phyloP scores from a whole-genome alignment of 2,113 vertebrate genomes.

The Ictalurus furcatus region DNA sequence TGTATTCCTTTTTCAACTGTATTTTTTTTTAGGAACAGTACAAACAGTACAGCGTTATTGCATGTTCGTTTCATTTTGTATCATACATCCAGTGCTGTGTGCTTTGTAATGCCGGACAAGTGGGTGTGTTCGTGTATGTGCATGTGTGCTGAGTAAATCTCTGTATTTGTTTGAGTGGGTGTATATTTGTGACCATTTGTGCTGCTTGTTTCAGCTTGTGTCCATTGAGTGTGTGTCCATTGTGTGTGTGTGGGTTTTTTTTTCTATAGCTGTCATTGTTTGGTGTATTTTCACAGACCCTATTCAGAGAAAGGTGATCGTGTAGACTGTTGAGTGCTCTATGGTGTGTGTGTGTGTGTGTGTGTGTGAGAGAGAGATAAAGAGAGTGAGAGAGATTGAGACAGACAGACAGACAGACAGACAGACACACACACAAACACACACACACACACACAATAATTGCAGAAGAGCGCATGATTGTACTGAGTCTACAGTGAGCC shows the following conservation, averaged over 20 bases:
- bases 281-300: constrained; percentile 25
- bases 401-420: background rate
- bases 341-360: background rate
- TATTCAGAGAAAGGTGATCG: constrained; percentile 32
- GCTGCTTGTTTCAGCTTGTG: background rate
- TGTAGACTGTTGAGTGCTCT: constrained; percentile 6
- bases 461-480: background rate
- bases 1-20: background rate
- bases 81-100: background rate
- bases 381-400: background rate
- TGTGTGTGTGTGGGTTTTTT: background rate
- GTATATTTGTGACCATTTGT: background rate
- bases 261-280: constrained; percentile 4
- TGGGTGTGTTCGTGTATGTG: constrained; percentile 12
- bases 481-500: constrained; percentile 8
- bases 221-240: background rate
- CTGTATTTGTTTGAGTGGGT: background rate
- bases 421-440: too few species aligned
- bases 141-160: background rate
- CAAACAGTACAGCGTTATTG: background rate
- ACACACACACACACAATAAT: background rate
- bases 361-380: background rate
- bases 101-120: background rate
- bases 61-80: background rate
- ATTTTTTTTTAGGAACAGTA: background rate